Evolutionary conservation across 2,113 vertebrate species (phyloP), one percentile per base, ranked within the genome.

Genomic region (Ceratotherium simum): DNA sequence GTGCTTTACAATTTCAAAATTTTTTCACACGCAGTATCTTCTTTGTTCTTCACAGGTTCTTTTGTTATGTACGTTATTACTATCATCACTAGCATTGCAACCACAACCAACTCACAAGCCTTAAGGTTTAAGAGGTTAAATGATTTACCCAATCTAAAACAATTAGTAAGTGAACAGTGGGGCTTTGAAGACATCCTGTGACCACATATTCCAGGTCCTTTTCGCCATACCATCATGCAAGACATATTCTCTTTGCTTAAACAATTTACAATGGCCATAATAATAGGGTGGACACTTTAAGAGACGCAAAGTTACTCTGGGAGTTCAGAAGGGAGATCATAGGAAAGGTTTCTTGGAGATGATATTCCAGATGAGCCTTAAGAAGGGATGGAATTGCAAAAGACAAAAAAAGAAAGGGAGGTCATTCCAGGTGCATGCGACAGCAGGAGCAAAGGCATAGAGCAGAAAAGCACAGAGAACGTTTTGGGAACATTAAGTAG

Each of bases 161-260:
- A 75, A 42, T 65, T 78, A 86, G 12, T 90, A 76, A 87, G 39
- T 90, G 60, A 51, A 58, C 29, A 65, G 23, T 60, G 27, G 56
- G 46, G 8, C 48, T 95, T 93, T 65, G 64, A 96, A 56, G n/a
- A 91, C 64, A 78, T 94, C 21, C 25, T 93, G 69, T 83, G 69
- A 76, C 13, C 2, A 39, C 46, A 46, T 29, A 72, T 6, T 4
- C 1, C 21, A 86, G 62, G 29, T 82, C 48, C 36, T 85, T 95
- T 88, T 86, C 65, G 70, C 64, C 18, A 16, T 69, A 48, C 18
- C 64, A 36, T 72, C 13, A 84, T 33, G 21, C n/a, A 72, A 95
- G 76, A 84, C 62, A 54, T 48, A 54, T 54, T 76, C 60, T 83
- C 64, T 73, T 48, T 54, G 56, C 11, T 69, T 72, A 62, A 84